phyloP scores from a whole-genome alignment of 23 tunicate genomes.

The Corella eumyota region DNA sequence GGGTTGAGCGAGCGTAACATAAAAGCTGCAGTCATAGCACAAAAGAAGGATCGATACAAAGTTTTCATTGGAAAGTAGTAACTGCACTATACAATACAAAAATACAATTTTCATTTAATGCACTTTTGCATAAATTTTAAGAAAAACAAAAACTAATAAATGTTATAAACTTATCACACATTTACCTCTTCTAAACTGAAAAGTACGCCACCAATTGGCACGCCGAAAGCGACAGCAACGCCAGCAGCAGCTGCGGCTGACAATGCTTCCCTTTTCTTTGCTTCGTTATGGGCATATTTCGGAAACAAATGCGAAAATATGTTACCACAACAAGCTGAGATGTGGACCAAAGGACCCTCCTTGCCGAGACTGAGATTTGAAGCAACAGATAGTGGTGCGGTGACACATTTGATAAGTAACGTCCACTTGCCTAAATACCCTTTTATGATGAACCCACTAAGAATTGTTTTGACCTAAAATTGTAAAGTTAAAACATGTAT shows the following conservation, averaged over 20 bases:
- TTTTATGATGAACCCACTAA: constrained; percentile 83
- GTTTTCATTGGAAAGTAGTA: constrained; percentile 98
- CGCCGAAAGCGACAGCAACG: constrained; percentile 96
- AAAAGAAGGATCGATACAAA: constrained; percentile 92
- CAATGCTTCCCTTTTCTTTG: constrained; percentile 83
- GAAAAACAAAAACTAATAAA: too few relatives aligned
- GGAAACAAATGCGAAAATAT: constrained; percentile 87
- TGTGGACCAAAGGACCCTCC: constrained; percentile 95
- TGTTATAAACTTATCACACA: too few relatives aligned
- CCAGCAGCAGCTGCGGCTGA: constrained; percentile 99
- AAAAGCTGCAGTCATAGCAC: constrained; percentile 95
- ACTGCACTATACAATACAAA: too few relatives aligned
- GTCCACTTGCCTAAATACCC: constrained; percentile 95
- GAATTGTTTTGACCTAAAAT: constrained; percentile 73
- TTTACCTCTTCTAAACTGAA: constrained; percentile 96
- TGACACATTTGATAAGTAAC: constrained; percentile 60
- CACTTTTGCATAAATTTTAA: too few relatives aligned
- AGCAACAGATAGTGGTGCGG: constrained; percentile 85
- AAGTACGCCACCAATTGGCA: constrained; percentile 97
- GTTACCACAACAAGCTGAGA: constrained; percentile 91
- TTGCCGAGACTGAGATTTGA: constrained; percentile 83
- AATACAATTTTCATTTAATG: too few relatives aligned
- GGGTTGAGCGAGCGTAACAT: constrained; percentile 91
- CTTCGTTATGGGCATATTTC: constrained; percentile 90
- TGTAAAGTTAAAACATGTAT: too few relatives aligned